These are phyloP conservation scores for Myanophis thanlyinensis DNA, from an alignment of 2,113 vertebrate genomes.

Conservation along the genomic window DNA sequence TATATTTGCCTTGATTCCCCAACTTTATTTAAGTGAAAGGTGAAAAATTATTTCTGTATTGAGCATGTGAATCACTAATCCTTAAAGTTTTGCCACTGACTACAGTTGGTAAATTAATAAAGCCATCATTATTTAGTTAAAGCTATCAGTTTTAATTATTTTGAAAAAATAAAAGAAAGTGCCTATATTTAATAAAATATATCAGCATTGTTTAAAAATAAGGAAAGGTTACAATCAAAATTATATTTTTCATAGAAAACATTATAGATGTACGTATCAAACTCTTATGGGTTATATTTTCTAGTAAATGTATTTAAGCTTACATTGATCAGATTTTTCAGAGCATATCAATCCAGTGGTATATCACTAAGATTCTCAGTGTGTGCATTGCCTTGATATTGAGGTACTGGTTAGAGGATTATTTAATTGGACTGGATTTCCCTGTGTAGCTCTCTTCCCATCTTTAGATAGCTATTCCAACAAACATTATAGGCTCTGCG, in stretches of 20 bases:
- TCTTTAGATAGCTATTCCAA: neutral
- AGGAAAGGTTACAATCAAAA: neutral
- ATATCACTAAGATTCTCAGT: neutral
- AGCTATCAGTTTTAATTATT: neutral
- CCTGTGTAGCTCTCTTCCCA: neutral
- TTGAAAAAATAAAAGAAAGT: neutral
- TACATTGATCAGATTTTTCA: neutral
- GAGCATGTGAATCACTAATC: neutral
- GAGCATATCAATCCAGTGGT: neutral
- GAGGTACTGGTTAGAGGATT: neutral
- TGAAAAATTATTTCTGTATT: neutral
- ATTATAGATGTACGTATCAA: neutral
- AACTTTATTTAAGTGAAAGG: neutral
- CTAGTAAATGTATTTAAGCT: neutral
- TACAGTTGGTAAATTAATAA: neutral
- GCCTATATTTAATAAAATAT: neutral
- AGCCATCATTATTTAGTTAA: neutral
- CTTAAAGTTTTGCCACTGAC: neutral
- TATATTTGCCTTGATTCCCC: constrained; percentile 37
- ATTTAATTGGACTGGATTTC: neutral
- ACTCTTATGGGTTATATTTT: neutral
- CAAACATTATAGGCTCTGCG: neutral
- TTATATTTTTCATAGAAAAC: neutral
- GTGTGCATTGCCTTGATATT: neutral
- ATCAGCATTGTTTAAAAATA: neutral